Evolutionary conservation across 2,113 vertebrate species (phyloP).

Genomic region (Hemiscyllium ocellatum): DNA sequence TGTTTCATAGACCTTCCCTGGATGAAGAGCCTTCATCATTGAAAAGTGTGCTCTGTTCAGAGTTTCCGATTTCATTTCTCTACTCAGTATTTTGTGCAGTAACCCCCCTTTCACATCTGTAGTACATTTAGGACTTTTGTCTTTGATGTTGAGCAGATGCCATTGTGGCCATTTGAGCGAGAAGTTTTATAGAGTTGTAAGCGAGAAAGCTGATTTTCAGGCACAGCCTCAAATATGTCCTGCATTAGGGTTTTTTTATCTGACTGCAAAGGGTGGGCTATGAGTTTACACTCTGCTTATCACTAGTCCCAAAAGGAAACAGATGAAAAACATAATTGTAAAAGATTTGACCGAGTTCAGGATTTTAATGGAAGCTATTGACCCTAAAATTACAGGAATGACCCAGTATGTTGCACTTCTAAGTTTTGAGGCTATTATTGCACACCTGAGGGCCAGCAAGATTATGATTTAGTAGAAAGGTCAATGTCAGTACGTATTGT

Average conservation of each 20-base stretch:
- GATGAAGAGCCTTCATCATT: not conserved
- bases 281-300: not conserved
- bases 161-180: conserved; percentile 2
- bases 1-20: not conserved
- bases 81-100: not conserved
- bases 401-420: not conserved
- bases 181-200: not conserved
- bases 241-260: not conserved
- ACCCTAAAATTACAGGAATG: not conserved
- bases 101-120: conserved; percentile 21
- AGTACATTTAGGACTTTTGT: not conserved
- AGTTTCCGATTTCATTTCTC: no score
- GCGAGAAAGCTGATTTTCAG: not conserved
- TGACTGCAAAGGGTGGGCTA: not conserved
- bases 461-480: not conserved
- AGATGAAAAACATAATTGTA: not conserved
- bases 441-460: not conserved
- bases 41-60: no score
- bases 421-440: not conserved
- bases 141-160: conserved; percentile 31
- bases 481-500: not conserved
- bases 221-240: not conserved
- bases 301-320: not conserved
- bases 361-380: not conserved
- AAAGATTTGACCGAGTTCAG: not conserved